Base-by-base conservation (phyloP, 2,797 vertebrate genomes). In the Argyrosomus regius region DNA sequence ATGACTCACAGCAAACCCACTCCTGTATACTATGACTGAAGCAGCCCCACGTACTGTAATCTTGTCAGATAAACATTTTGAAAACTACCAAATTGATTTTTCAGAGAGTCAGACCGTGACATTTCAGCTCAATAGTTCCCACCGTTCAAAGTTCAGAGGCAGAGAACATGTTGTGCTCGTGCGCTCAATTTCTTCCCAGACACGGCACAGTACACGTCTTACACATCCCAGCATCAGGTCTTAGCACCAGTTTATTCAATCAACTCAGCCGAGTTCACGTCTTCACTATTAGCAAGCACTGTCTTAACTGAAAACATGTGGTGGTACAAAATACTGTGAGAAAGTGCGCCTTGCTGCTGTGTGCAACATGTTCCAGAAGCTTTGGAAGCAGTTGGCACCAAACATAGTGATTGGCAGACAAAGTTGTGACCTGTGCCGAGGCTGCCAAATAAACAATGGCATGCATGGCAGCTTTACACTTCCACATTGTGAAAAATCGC, bases 401-500 rank as follows among this genome's bases (percentile, higher is more conserved):
- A 73, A 59, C 58, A 45, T 8, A 18, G 43, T 60, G 61, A 60
- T 0, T 54, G 49, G 31, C 60, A 74, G n/a, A 50, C 48, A 53
- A 22, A 52, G 17, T 6, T 59, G 26, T 62, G 52, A 78, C 62
- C 52, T 70, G 18, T 26, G 43, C 9, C 28, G 5, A 43, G 58
- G 22, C 46, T 63, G 13, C 48, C 45, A 64, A 74, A 64, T 39
- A 74, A 46, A 61, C 46, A 78, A 26, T 12, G 5, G 11, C 61
- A 35, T 46, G 18, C 6, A 54, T 13, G 1, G 10, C 64, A 57
- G 66, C 41, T 83, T 81, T 49, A 46, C 70, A 69, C 22, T 41
- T 79, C 24, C 39, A 62, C 56, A 66, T 39, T 80, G 69, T 74
- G 26, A 73, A 64, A 80, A 75, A 66, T 52, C 17, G 66, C n/a